Evolutionary conservation across 2,797 vertebrate genomes (phyloP).

Genomic region (Pantherophis vulpinus): DNA sequence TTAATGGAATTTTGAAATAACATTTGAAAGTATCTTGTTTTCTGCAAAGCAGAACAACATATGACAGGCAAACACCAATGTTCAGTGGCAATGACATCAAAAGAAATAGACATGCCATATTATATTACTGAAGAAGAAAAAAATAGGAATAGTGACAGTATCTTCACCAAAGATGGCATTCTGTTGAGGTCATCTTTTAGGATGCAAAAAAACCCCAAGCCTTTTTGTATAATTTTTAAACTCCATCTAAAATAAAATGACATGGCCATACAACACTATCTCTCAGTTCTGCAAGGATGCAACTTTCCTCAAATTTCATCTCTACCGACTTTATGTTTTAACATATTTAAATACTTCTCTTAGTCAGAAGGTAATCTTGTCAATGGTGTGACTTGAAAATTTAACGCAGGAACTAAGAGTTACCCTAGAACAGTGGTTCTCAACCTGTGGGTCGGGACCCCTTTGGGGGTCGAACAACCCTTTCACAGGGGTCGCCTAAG

Average conservation of each 20-base stretch:
- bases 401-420: background rate
- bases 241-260: background rate
- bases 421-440: background rate
- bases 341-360: background rate
- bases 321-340: background rate
- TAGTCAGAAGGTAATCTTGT: background rate
- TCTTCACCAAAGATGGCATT: background rate
- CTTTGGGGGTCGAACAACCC: too few relatives aligned
- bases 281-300: background rate
- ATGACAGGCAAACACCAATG: background rate
- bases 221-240: background rate
- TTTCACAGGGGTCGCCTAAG: too few relatives aligned
- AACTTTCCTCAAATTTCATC: background rate
- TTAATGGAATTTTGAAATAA: slow-evolving; percentile 33
- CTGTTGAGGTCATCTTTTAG: background rate
- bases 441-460: too few relatives aligned
- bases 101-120: slow-evolving; percentile 33
- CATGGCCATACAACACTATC: background rate
- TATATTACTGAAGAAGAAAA: background rate
- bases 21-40: slow-evolving; percentile 30
- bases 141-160: background rate
- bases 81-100: slow-evolving; percentile 29
- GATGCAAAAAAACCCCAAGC: background rate
- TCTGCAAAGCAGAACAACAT: slow-evolving; percentile 30
- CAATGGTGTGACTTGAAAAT: background rate